Conservation (phyloP, 2,797 vertebrate genomes). For the Mormyrops boulengeri region DNA sequence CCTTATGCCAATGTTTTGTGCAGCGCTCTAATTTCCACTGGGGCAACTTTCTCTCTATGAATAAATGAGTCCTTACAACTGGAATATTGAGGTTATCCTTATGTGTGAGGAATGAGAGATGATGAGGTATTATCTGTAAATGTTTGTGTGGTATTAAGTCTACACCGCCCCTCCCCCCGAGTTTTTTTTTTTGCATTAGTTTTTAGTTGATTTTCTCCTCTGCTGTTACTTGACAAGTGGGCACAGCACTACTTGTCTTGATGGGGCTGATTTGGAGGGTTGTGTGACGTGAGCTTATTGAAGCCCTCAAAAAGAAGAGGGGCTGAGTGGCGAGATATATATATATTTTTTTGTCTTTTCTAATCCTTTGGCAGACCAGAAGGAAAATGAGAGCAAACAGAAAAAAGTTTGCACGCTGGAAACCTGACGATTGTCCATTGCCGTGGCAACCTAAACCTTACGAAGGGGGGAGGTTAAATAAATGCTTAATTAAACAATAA, state of each 20-base stretch:
- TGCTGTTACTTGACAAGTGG: neutral
- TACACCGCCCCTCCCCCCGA: neutral
- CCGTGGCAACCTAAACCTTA: constrained; percentile 48
- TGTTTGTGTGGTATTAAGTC: constrained; percentile 19
- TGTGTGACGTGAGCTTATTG: neutral
- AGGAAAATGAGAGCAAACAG: neutral
- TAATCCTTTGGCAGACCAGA: neutral
- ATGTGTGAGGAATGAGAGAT: constrained; percentile 12
- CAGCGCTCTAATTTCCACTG: constrained; percentile 11
- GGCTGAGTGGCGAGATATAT: neutral
- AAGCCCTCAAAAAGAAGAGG: neutral
- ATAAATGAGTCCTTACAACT: constrained; percentile 28
- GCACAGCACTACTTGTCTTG: neutral
- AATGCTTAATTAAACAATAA: constrained; percentile 46
- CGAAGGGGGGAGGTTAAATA: constrained; percentile 16
- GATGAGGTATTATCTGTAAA: constrained; percentile 19
- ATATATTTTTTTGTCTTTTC: neutral
- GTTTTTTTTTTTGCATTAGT: neutral
- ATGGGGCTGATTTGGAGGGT: neutral
- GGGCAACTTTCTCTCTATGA: constrained; percentile 13
- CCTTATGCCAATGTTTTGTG: constrained; percentile 22
- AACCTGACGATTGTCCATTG: constrained; percentile 45
- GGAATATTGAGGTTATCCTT: constrained; percentile 26
- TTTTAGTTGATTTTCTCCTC: neutral
- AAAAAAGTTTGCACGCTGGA: constrained; percentile 16